Percentiles rank a stretch among this genome's conserved stretches.
Evolutionary conservation across 2,113 vertebrate species (phyloP).

Genomic region (Salvelinus namaycush): DNA sequence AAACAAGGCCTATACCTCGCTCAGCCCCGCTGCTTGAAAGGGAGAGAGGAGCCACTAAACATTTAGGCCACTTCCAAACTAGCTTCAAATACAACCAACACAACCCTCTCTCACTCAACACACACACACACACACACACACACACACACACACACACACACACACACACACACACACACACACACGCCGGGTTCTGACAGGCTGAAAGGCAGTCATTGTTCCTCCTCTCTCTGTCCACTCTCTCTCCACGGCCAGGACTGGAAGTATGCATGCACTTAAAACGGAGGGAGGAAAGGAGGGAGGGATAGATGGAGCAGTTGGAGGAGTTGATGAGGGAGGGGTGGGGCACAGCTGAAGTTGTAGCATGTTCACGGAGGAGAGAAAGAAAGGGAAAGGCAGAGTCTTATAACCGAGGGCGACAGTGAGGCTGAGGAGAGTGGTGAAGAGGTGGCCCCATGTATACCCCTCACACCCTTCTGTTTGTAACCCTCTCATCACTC

Average conservation of each 20-base stretch:
- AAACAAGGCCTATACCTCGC: conserved; percentile 33
- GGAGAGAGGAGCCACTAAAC: conserved; percentile 50
- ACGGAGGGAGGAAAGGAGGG: conserved; percentile 62
- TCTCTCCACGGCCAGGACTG: conserved; percentile 59
- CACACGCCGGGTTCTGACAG: conserved; percentile 55
- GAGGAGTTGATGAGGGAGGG: too few species aligned
- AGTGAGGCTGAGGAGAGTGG: too few species aligned
- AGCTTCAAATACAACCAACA: not conserved
- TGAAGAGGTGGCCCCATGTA: too few species aligned
- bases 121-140: too few species aligned
- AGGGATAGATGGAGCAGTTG: conserved; percentile 23
- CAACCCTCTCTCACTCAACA: too few species aligned
- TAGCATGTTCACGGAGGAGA: conserved; percentile 50
- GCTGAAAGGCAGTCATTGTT: conserved; percentile 87
- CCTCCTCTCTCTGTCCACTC: conserved; percentile 66
- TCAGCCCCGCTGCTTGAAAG: conserved; percentile 15
- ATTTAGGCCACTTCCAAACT: conserved; percentile 28
- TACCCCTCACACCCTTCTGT: not conserved
- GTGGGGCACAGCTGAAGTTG: conserved; percentile 62
- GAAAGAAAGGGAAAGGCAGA: conserved; percentile 30
- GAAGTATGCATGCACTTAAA: conserved; percentile 81
- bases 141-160: too few species aligned
- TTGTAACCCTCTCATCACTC: not conserved
- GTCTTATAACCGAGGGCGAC: conserved; percentile 7
- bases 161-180: not conserved